Evolutionary conservation across 2,113 vertebrate species (phyloP), one percentile per base, ranked within the genome.

Genomic region (Seriola quinqueradiata): DNA sequence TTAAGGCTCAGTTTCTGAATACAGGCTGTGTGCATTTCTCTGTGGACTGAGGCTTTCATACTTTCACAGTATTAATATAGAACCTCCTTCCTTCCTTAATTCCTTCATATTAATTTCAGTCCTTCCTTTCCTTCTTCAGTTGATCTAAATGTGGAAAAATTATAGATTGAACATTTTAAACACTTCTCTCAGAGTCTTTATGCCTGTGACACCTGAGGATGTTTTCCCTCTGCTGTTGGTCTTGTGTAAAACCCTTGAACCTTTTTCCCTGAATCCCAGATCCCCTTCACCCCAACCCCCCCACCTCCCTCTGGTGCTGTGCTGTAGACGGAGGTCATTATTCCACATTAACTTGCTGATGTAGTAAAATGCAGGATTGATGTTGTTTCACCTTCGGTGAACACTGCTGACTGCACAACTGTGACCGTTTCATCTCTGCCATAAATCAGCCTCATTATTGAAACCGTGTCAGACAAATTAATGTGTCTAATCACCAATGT

Each of bases 381-480:
- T 66, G 68, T 44, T 8, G 71, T 61, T 70, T 46, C 28, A 1
- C 44, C 60, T 12, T 50, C 40, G 11, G 7, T 58, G 70, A 81
- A 50, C 71, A 0, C 70, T 44, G 84, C 87, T 44, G 82, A 70
- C 84, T 86, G 69, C 64, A 71, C n/a, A 11, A 67, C 79, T 80
- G 79, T 78, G 88, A 88, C 70, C 17, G 6, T 44, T 81, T 83
- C 78, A 70, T 82, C 80, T 48, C 32, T 8, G 40, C 59, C 71
- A 81, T 90, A 76, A 87, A 91, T 91, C 84, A 87, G 74, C 63
- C 74, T 85, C 21, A 23, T 89, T 85, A 87, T 36, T 61, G 54
- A 81, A 77, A 55, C 25, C 36, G 46, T 89, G 87, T 91, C 84
- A 59, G 76, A 85, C 84, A 83, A 83, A 89, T 87, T 21, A 89